These are phyloP conservation scores for Azemiops feae DNA, from an alignment of 2,113 vertebrate genomes.

Conservation along the genomic window DNA sequence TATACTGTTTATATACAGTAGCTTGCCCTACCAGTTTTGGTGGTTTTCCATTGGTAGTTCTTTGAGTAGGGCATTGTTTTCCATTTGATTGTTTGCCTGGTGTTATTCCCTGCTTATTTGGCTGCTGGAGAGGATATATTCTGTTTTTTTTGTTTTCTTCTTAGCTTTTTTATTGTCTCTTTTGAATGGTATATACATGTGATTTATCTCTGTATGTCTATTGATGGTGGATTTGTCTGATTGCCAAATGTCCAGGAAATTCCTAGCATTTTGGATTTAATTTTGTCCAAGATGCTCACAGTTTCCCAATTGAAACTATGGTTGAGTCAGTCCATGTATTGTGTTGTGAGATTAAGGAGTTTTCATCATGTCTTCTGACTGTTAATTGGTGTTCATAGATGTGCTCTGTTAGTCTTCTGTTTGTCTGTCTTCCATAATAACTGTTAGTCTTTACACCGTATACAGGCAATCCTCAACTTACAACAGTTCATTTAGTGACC, in stretches of 20 bases:
- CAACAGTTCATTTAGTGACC: no score
- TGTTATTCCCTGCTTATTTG: neutral
- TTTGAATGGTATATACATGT: neutral
- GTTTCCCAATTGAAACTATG: neutral
- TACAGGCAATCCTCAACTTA: no score
- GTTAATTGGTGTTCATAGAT: neutral
- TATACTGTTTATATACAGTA: neutral
- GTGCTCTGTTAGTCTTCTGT: neutral
- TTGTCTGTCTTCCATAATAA: neutral
- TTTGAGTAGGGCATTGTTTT: neutral
- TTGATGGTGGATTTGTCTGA: neutral
- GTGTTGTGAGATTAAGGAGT: neutral
- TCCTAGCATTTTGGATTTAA: neutral
- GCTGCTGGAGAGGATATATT: neutral
- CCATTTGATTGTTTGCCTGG: neutral
- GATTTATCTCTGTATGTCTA: neutral
- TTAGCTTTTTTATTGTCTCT: neutral
- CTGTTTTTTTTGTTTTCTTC: neutral
- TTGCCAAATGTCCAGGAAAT: neutral
- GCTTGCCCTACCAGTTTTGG: neutral
- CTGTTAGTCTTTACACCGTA: neutral
- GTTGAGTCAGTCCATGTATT: neutral
- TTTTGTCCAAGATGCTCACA: neutral
- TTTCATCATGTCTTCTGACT: neutral
- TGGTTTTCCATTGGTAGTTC: neutral